Percentiles rank a stretch among this genome's conserved stretches.
These are phyloP conservation scores for Malurus cyaneus DNA, from an alignment of 2,113 vertebrate species.

Conservation along the genomic window DNA sequence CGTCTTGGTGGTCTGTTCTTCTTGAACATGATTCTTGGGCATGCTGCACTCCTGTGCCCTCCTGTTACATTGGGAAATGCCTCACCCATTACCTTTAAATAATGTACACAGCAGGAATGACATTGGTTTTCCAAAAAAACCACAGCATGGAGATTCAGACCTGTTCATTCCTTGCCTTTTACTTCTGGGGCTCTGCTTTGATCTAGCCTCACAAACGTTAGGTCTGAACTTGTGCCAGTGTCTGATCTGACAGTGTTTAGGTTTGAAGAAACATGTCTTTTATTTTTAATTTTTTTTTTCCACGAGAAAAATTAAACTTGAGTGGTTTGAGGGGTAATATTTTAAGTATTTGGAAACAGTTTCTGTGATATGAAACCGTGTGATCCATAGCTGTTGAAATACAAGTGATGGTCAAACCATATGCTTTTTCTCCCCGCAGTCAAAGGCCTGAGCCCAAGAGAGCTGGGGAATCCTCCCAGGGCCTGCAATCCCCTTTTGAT, in stretches of 20 bases:
- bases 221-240: slow-evolving; percentile 42
- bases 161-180: neutral
- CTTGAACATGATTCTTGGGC: neutral
- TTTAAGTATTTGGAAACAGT: neutral
- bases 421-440: neutral
- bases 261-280: slow-evolving; percentile 4
- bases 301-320: neutral
- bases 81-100: neutral
- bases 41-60: neutral
- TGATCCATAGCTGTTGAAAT: neutral
- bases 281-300: neutral
- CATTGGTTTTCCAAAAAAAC: neutral
- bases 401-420: neutral
- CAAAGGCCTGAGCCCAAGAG: neutral
- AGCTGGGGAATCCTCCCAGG: neutral
- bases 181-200: slow-evolving; percentile 12
- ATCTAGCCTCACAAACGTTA: neutral
- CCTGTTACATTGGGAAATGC: neutral
- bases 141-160: neutral
- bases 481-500: neutral
- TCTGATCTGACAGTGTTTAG: slow-evolving; percentile 27
- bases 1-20: neutral
- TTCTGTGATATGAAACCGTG: neutral
- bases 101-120: neutral
- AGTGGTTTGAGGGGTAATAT: neutral